These are phyloP conservation scores for Sapayoa aenigma DNA, from an alignment of 2,113 vertebrate genomes.

Conservation along the genomic window DNA sequence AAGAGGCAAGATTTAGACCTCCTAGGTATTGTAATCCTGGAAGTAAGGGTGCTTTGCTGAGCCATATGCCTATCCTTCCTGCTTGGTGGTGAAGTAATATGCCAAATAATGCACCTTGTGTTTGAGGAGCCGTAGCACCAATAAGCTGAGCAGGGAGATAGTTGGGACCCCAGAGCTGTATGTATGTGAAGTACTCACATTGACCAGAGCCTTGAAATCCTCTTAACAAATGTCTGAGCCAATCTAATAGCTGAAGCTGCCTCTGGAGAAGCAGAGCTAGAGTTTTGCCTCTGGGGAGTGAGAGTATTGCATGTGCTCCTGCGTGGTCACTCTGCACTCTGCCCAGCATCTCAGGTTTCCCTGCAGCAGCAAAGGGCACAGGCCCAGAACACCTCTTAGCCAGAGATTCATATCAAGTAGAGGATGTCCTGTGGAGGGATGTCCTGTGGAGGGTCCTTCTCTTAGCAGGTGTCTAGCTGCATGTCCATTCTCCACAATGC, in stretches of 20 bases:
- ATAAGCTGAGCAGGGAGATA: not conserved
- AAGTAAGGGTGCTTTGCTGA: not conserved
- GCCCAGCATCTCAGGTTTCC: not conserved
- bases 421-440: not conserved
- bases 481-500: not conserved
- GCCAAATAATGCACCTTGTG: not conserved
- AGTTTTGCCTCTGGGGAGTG: not conserved
- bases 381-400: not conserved
- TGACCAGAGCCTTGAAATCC: not conserved
- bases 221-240: not conserved
- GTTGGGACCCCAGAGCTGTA: not conserved
- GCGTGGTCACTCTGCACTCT: fast-evolving
- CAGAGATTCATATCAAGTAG: not conserved
- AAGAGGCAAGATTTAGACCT: not conserved
- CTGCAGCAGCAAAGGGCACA: not conserved
- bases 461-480: not conserved
- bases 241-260: not conserved
- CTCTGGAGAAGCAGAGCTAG: not conserved
- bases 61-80: not conserved
- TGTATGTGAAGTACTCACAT: not conserved
- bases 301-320: not conserved
- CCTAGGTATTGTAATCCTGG: not conserved
- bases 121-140: fast-evolving
- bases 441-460: not conserved
- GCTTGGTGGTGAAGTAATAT: not conserved